phyloP scores from a whole-genome alignment of 2,888 invertebrate species.

The Neocrepidodera transversa region DNA sequence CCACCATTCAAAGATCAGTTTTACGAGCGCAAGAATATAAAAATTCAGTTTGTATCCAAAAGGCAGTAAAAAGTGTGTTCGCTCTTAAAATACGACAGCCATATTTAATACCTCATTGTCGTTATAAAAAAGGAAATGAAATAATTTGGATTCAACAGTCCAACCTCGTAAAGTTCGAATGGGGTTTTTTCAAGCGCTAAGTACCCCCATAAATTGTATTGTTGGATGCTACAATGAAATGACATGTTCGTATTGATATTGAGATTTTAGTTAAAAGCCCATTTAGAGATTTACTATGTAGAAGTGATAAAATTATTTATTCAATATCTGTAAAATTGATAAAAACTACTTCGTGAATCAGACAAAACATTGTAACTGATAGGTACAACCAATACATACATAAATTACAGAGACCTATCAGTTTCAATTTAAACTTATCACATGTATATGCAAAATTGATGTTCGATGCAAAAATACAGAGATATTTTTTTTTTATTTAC shows the following conservation, averaged over 20 bases:
- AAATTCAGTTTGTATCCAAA: slow-evolving; percentile 44
- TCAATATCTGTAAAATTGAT: too few relatives aligned
- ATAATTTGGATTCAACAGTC: slow-evolving; percentile 43
- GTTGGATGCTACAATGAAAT: slow-evolving; percentile 27
- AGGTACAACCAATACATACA: too few relatives aligned
- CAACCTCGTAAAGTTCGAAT: slow-evolving; percentile 38
- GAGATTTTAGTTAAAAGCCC: slow-evolving; percentile 22
- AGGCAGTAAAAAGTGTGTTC: slow-evolving; percentile 45
- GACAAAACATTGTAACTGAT: too few relatives aligned
- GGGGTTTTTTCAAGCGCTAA: slow-evolving; percentile 36
- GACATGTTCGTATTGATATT: slow-evolving; percentile 21
- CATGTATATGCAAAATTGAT: too few relatives aligned
- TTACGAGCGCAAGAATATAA: slow-evolving; percentile 41
- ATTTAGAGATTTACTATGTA: slow-evolving; percentile 1
- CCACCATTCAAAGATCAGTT: slow-evolving; percentile 42
- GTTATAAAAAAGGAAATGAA: slow-evolving; percentile 44
- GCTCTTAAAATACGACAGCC: slow-evolving; percentile 39
- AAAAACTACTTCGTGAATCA: too few relatives aligned
- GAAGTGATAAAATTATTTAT: too few relatives aligned
- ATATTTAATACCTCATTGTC: slow-evolving; percentile 40
- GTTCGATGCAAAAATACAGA: too few relatives aligned
- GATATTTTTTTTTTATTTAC: too few relatives aligned
- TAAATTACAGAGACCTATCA: too few relatives aligned
- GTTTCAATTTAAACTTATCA: too few relatives aligned
- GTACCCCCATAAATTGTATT: slow-evolving; percentile 37